Evolutionary conservation across 2,113 vertebrate genomes (phyloP).

Genomic region (Tupaia tana): DNA sequence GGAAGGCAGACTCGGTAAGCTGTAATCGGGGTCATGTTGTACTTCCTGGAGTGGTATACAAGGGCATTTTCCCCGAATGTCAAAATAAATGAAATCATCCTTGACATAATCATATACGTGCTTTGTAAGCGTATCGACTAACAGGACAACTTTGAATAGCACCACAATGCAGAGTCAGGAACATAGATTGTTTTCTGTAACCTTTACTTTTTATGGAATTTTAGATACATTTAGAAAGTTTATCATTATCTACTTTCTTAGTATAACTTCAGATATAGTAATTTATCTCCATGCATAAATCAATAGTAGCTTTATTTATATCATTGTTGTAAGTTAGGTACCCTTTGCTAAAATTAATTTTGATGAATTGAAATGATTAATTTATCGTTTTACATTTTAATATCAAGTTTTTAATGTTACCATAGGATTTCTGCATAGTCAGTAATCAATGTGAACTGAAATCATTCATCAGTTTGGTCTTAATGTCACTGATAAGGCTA

Average conservation of each 20-base stretch:
- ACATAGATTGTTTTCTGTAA: neutral
- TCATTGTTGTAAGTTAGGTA: neutral
- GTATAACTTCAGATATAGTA: neutral
- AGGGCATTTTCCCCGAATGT: neutral
- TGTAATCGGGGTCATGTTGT: neutral
- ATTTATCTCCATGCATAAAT: neutral
- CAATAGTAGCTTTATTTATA: neutral
- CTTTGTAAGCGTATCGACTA: neutral
- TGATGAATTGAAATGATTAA: neutral
- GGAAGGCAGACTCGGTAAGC: neutral
- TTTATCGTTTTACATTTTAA: neutral
- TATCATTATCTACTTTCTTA: neutral
- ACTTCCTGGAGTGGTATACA: neutral
- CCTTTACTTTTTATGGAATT: neutral
- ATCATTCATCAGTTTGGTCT: neutral
- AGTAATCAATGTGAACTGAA: neutral
- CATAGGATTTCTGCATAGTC: neutral
- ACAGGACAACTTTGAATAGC: neutral
- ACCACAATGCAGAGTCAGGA: neutral
- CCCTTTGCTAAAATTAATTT: neutral
- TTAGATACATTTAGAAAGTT: neutral
- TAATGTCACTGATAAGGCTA: neutral
- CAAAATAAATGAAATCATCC: neutral
- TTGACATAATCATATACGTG: neutral
- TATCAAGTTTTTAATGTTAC: neutral